Base-by-base conservation (phyloP, 2,888 invertebrate genomes). In the Tachina lurida region DNA sequence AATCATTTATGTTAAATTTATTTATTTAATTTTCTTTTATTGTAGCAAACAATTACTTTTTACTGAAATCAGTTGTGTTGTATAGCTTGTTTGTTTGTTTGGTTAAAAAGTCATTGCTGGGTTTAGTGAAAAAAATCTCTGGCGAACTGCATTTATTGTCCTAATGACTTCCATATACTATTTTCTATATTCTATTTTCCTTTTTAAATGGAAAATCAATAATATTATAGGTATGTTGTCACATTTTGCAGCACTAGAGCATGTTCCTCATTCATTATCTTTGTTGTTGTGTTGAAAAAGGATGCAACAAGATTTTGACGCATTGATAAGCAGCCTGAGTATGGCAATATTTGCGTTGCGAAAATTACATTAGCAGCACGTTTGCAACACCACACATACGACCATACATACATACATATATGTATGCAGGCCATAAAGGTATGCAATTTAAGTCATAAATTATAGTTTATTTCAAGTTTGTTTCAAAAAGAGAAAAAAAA, bases 301-400 rank as follows among this genome's bases (percentile, higher is more conserved):
- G 75, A 83, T 79, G 79, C 83, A 79, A 15, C 52, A 75, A 83
- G 86, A 86, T 86, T 82, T 86, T 86, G 86, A 83, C 83, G 86
- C 86, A 86, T 83, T 79, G 86, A 86, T 86, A 86, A 82, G 75
- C 73, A 70, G 54, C 68, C 73, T 71, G 60, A 22, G 60, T 43
- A 19, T 15, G 49, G 19, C 47, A 73, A 39, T 47, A 41, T 49
- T 73, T 62, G 71, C 75, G 41, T 73, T 62, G 71, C 75, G 41
- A 62, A 41, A 54, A 54, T 76, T 68, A 22, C 58, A 52, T 54
- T 49, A 52, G 39, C 19, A n/a, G 12, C 76, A 76, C 74, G 49
- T 73, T 75, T 63, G 67, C 52, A 39, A n/a, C 52, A 60, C 17
- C 58, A 65, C n/a, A n/a, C n/a, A n/a, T 52, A 52, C 49, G 17